These are phyloP conservation scores for Nebria ingens DNA, from an alignment of 1,140 invertebrate species.

Conservation along the genomic window DNA sequence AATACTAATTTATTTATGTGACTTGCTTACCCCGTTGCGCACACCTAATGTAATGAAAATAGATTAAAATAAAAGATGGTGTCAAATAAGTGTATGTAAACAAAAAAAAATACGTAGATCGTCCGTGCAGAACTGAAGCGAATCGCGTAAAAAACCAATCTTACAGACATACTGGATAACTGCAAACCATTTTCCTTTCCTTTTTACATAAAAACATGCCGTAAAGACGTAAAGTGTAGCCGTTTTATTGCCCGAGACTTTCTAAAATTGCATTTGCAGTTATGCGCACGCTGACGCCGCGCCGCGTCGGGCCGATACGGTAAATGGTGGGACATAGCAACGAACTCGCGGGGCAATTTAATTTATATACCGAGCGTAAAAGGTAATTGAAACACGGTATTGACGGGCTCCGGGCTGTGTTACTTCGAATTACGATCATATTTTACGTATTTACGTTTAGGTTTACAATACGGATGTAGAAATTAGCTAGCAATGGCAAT, in stretches of 20 bases:
- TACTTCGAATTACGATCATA: slow-evolving; percentile 1
- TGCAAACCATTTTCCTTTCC: neutral
- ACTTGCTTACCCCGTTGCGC: no score
- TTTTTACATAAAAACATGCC: slow-evolving; percentile 7
- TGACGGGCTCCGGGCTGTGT: neutral
- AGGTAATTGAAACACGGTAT: neutral
- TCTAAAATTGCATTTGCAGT: slow-evolving; percentile 9
- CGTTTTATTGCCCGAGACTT: neutral
- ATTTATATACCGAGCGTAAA: neutral
- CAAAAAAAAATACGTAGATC: neutral
- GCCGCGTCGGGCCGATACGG: neutral
- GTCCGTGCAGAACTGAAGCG: neutral
- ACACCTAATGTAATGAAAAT: no score
- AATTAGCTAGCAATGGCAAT: no score
- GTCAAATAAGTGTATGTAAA: no score
- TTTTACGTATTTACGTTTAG: slow-evolving; percentile 5
- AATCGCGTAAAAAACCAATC: neutral
- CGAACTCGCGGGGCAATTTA: neutral
- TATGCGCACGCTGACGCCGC: neutral
- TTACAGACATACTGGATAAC: neutral
- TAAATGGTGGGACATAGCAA: neutral
- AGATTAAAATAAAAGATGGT: no score
- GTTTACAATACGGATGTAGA: no score
- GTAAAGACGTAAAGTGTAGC: slow-evolving; percentile 6
- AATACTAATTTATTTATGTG: no score